Evolutionary conservation across 2,113 vertebrate species (phyloP), one percentile per base, ranked within the genome.

Genomic region (Clinocottus analis): DNA sequence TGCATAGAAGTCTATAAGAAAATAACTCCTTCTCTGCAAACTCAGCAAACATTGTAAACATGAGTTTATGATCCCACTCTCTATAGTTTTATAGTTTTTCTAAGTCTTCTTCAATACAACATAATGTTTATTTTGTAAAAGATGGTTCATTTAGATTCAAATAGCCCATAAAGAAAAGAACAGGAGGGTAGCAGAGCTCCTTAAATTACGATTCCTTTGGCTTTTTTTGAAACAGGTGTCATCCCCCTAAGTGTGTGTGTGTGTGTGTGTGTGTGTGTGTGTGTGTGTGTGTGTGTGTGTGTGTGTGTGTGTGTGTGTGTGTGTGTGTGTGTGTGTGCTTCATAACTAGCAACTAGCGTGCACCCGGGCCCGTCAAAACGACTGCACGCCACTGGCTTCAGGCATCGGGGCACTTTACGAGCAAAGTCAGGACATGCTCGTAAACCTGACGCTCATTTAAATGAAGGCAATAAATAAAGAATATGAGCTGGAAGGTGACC

Each of bases 391-490:
- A 21, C 58, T 5, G 9, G 17, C 78, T 45, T 59, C 77, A 73
- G 79, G 41, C 80, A 25, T 19, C 8, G 19, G 45, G 51, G 72
- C 70, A 33, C 64, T 60, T 88, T 83, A 83, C 0, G 59, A 86
- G 86, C 31, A 63, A 65, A 72, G 58, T 17, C 17, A 1, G 75
- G 79, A 80, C 80, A 84, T 56, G 71, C 80, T 89, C 85, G 85
- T 85, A 83, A 89, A 90, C 51, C 80, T 82, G 82, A 79, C 69
- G 77, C 75, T 87, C 69, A 62, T 72, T 82, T 51, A 64, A 72
- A 75, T 62, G 75, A 72, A 19, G 56, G 80, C 64, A 77, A 82
- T 90, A 85, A 85, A 89, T 87, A 69, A 76, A 81, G 68, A 61
- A 69, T 75, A 82, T 72, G 84, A 86, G 75, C 12, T 84, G 86